These are phyloP conservation scores for Phthorimaea operculella DNA, from an alignment of 1,140 invertebrate species.

Conservation along the genomic window DNA sequence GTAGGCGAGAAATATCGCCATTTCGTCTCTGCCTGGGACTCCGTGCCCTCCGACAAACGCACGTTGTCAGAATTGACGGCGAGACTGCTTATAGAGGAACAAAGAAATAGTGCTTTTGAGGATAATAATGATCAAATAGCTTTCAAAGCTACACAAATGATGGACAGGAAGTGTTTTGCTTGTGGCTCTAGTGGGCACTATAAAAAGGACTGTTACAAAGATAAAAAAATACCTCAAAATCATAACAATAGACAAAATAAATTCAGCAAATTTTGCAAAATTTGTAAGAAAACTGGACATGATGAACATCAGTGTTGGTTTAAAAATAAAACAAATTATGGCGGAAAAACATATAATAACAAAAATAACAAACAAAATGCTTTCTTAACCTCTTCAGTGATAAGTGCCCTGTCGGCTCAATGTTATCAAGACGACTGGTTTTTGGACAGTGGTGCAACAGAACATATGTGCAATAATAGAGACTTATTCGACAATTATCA, in stretches of 20 bases:
- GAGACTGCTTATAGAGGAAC: background rate
- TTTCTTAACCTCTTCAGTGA: background rate
- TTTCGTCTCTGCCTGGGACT: conserved; percentile 3
- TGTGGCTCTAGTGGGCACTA: background rate
- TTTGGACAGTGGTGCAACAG: background rate
- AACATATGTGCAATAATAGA: background rate
- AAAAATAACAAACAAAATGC: background rate
- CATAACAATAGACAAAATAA: background rate
- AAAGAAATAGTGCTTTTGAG: background rate
- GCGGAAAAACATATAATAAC: background rate
- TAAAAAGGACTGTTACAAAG: conserved; percentile 1
- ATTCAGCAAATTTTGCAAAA: background rate
- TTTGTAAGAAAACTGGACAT: conserved; percentile 7
- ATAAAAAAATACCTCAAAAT: background rate
- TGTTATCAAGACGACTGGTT: background rate
- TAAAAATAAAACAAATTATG: conserved; percentile 1
- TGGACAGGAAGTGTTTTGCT: background rate
- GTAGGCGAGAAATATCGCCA: background rate
- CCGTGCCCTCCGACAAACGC: background rate
- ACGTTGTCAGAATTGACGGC: background rate
- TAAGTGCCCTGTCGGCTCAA: background rate
- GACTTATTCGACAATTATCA: background rate
- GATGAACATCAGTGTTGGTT: background rate
- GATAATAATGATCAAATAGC: background rate
- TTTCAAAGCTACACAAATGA: background rate